phyloP scores from a whole-genome alignment of 2,113 vertebrate genomes.

The Tragelaphus scriptus region DNA sequence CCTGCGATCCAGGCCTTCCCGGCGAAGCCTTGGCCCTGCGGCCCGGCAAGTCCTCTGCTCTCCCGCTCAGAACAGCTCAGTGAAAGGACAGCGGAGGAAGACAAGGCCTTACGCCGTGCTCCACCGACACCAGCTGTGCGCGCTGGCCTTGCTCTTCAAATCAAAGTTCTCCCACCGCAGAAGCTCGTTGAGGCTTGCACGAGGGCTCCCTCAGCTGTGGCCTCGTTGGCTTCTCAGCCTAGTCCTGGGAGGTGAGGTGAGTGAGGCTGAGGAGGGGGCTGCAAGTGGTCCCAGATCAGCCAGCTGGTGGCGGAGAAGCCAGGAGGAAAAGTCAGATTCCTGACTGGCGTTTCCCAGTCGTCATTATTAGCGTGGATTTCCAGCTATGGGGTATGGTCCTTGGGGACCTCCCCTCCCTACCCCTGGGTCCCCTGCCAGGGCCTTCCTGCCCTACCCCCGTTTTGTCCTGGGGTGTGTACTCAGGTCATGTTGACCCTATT shows the following conservation, averaged over 20 bases:
- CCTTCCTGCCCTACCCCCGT: background rate
- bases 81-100: rapidly evolving
- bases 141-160: background rate
- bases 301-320: background rate
- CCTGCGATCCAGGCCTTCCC: background rate
- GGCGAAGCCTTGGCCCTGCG: background rate
- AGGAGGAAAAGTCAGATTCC: background rate
- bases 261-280: background rate
- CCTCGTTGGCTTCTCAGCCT: background rate
- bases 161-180: background rate
- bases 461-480: background rate
- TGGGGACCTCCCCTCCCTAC: background rate
- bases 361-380: background rate
- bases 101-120: rapidly evolving
- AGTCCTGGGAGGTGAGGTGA: background rate
- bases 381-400: background rate
- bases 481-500: background rate
- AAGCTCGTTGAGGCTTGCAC: background rate
- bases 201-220: background rate
- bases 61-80: background rate
- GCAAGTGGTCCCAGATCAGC: too few relatives aligned
- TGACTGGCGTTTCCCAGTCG: background rate
- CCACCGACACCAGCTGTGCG: background rate
- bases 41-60: background rate
- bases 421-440: background rate